Conservation (phyloP, 1,140 invertebrate species). For the Zaprionus taronus region DNA sequence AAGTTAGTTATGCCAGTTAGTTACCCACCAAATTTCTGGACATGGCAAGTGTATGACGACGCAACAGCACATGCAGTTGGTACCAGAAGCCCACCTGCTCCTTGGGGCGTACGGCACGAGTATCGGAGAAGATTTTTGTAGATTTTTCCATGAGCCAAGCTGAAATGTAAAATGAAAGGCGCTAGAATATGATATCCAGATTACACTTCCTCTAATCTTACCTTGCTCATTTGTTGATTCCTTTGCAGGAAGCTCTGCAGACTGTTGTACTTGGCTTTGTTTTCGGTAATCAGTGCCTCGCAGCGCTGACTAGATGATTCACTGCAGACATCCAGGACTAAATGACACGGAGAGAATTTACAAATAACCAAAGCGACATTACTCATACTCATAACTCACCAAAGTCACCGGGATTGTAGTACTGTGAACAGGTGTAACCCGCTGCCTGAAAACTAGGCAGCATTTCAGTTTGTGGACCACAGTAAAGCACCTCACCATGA, state of each 20-base stretch:
- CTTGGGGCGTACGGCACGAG: conserved; percentile 49
- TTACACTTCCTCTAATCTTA: conserved; percentile 30
- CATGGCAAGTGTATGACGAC: conserved; percentile 60
- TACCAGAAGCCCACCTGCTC: conserved; percentile 64
- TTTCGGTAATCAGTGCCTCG: conserved; percentile 52
- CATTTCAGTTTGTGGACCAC: conserved; percentile 86
- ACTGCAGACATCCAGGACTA: conserved; percentile 72
- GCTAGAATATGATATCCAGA: conserved; percentile 1
- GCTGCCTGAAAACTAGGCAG: conserved; percentile 85
- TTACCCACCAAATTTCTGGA: conserved; percentile 63
- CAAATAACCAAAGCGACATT: background rate
- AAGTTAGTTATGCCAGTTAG: background rate
- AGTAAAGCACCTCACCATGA: conserved; percentile 87
- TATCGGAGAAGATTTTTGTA: background rate
- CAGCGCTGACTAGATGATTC: conserved; percentile 59
- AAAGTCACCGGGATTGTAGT: conserved; percentile 89
- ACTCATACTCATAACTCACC: conserved; percentile 36
- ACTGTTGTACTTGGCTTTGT: conserved; percentile 43
- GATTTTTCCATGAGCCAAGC: conserved; percentile 59
- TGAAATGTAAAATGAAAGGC: conserved; percentile 43
- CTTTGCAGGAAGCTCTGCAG: conserved; percentile 32
- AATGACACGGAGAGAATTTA: background rate
- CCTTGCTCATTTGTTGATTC: conserved; percentile 56
- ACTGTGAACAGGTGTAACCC: conserved; percentile 87
- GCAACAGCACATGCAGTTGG: conserved; percentile 60